Conservation (phyloP, 2,888 invertebrate genomes). For the Argyresthia albistria region DNA sequence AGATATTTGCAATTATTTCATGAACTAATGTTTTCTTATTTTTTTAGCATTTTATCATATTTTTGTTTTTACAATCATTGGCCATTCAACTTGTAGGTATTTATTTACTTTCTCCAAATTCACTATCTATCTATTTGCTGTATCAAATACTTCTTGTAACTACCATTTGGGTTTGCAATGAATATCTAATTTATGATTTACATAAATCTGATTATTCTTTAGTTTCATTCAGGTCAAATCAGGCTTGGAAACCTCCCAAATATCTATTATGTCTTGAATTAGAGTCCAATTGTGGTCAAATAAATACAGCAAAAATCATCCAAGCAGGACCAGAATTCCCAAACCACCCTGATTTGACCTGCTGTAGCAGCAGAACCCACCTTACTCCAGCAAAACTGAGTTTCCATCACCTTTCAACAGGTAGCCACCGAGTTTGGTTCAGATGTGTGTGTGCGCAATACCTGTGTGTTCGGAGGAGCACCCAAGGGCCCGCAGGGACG, state of each 20-base stretch:
- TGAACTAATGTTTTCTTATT: background rate
- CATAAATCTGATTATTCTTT: background rate
- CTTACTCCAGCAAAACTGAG: too few species aligned
- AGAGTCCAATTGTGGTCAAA: too few species aligned
- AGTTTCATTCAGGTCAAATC: background rate
- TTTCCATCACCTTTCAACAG: constrained; percentile 37
- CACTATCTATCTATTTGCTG: too few species aligned
- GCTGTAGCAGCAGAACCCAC: background rate
- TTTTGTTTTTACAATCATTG: background rate
- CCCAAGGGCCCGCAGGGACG: constrained; percentile 94
- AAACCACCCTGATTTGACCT: too few species aligned
- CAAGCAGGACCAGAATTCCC: too few species aligned
- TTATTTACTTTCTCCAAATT: too few species aligned
- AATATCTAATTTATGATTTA: background rate
- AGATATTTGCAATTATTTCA: constrained; percentile 10
- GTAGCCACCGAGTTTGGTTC: constrained; percentile 95
- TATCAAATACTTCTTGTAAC: too few species aligned
- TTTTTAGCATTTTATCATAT: background rate
- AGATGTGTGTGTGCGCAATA: constrained; percentile 89
- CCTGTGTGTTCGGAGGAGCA: constrained; percentile 98
- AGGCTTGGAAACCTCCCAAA: too few species aligned
- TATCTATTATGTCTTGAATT: too few species aligned
- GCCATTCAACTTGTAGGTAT: background rate
- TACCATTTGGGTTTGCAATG: background rate
- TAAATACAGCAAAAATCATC: too few species aligned